Conservation (phyloP, 2,113 vertebrate genomes). For the Hippocampus mohnikei region DNA sequence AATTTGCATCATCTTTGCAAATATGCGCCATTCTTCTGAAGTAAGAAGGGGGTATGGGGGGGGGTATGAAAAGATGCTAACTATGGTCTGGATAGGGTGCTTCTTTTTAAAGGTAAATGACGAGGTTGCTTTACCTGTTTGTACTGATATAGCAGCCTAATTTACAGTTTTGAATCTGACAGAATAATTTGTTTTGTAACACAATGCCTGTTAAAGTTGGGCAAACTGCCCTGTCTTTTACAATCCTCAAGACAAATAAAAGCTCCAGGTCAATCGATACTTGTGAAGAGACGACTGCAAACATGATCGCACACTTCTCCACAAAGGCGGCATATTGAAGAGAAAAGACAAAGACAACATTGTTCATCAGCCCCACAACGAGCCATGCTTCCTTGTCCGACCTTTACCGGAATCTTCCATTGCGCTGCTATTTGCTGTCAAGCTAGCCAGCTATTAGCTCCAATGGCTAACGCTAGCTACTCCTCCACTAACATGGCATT, state of each 20-base stretch:
- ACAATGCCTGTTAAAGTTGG: not conserved
- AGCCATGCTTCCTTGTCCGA: not conserved
- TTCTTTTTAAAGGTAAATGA: constrained; percentile 20
- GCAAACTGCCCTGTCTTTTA: not conserved
- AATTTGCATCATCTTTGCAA: constrained; percentile 5
- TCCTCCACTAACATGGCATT: not conserved
- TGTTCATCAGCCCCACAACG: not conserved
- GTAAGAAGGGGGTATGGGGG: constrained; percentile 11
- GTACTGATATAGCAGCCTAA: not conserved
- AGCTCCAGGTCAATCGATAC: not conserved
- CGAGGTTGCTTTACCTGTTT: constrained; percentile 11
- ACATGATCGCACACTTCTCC: not conserved
- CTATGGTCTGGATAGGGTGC: constrained; percentile 18
- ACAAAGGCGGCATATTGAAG: not conserved
- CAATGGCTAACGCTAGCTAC: not conserved
- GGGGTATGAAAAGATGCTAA: constrained; percentile 29
- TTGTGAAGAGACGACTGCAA: not conserved
- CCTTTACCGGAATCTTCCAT: not conserved
- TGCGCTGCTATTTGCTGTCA: not conserved
- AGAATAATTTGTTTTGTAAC: not conserved
- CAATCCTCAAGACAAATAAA: not conserved
- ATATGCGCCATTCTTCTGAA: not conserved
- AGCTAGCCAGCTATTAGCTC: not conserved
- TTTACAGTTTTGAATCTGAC: not conserved
- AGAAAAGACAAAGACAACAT: not conserved